These are phyloP conservation scores for Ictalurus punctatus DNA, from an alignment of 2,113 vertebrate species.

Conservation along the genomic window DNA sequence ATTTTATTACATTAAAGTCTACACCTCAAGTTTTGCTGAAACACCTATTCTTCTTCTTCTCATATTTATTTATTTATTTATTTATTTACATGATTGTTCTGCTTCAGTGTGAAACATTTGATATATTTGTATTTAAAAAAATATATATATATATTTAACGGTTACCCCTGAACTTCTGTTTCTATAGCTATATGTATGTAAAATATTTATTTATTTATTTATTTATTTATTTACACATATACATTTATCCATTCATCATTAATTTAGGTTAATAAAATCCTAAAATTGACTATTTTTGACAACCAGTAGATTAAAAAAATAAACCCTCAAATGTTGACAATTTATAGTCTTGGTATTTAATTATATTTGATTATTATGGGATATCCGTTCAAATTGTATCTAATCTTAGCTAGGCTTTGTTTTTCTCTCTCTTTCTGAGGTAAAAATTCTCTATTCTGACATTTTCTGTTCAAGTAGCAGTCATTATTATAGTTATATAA, in stretches of 20 bases:
- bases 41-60: neutral
- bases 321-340: neutral
- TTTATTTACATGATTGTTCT: neutral
- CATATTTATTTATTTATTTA: neutral
- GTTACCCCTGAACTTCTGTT: neutral
- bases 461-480: neutral
- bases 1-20: neutral
- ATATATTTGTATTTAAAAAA: neutral
- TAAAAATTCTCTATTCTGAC: neutral
- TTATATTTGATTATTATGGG: neutral
- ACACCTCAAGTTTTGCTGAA: neutral
- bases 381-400: neutral
- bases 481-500: neutral
- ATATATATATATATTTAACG: neutral
- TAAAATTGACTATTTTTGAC: neutral
- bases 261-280: neutral
- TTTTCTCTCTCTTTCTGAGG: neutral
- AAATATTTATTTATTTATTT: neutral
- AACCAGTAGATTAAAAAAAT: rapidly evolving
- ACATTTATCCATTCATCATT: neutral
- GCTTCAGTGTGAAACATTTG: neutral
- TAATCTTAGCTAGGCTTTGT: neutral
- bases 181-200: no score
- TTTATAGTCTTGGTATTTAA: neutral
- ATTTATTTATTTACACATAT: neutral